Conservation (phyloP, 2,113 vertebrate genomes). For the Prietella phreatophila region DNA sequence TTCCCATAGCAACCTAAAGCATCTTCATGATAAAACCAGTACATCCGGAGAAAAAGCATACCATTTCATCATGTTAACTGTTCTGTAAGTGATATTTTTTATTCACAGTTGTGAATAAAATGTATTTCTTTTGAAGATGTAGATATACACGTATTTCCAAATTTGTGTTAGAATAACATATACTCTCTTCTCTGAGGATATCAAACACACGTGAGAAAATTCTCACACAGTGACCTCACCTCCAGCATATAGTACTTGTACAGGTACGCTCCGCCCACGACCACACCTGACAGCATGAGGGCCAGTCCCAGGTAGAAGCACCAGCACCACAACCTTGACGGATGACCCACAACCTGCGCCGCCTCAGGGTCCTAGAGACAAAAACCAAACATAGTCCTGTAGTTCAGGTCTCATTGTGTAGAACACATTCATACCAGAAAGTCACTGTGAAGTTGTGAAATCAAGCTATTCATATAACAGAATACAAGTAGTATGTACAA, state of each 20-base stretch:
- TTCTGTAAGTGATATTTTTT: not conserved
- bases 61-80: not conserved
- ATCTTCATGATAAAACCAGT: not conserved
- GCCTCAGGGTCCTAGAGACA: conserved; percentile 81
- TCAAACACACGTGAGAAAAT: not conserved
- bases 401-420: not conserved
- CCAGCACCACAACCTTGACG: conserved; percentile 91
- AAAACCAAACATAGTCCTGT: not conserved
- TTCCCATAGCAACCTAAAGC: not conserved
- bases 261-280: conserved; percentile 90
- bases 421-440: not conserved
- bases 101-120: not conserved
- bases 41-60: not conserved
- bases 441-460: not conserved
- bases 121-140: not conserved
- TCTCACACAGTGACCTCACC: conserved; percentile 67
- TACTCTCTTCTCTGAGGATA: not conserved
- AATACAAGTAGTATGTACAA: not conserved
- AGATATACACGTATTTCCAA: not conserved
- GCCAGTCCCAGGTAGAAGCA: conserved; percentile 93
- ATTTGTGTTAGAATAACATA: not conserved
- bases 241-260: conserved; percentile 84
- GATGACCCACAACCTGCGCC: conserved; percentile 70
- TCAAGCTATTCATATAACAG: not conserved
- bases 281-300: conserved; percentile 89